A percentile compares a stretch with the other conserved stretches of the same genome.
These are phyloP conservation scores for Anhinga rufa DNA, from an alignment of 2,113 vertebrate genomes.

Conservation along the genomic window DNA sequence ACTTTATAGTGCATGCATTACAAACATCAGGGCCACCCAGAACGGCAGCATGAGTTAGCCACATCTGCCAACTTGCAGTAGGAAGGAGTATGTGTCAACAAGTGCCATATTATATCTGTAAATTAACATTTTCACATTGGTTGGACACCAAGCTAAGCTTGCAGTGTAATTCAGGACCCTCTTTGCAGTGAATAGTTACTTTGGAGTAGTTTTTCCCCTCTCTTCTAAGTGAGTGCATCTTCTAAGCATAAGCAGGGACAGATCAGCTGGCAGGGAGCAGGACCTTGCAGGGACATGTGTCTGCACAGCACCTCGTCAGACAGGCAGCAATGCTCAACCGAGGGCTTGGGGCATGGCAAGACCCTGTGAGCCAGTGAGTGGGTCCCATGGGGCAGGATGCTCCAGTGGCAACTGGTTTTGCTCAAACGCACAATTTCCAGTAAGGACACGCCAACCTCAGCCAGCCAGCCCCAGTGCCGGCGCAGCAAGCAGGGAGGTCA, in stretches of 20 bases:
- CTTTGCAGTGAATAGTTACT: not conserved
- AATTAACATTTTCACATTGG: not conserved
- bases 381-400: not conserved
- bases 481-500: not conserved
- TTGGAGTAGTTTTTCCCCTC: not conserved
- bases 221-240: not conserved
- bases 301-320: not conserved
- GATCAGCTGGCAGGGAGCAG: not conserved
- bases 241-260: not conserved
- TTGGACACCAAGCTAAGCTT: not conserved
- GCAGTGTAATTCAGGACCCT: not conserved
- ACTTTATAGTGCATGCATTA: not conserved
- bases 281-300: not conserved
- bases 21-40: not conserved
- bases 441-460: not conserved
- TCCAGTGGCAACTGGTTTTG: not conserved
- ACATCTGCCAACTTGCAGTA: not conserved
- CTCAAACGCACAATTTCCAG: fast-evolving
- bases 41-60: not conserved
- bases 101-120: fast-evolving
- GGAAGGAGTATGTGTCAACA: not conserved
- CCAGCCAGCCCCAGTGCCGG: not conserved
- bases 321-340: not conserved
- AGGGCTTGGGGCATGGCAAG: not conserved
- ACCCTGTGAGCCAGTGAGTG: not conserved